Base-by-base conservation (phyloP, 2,113 vertebrate species). In the Ameiurus melas region DNA sequence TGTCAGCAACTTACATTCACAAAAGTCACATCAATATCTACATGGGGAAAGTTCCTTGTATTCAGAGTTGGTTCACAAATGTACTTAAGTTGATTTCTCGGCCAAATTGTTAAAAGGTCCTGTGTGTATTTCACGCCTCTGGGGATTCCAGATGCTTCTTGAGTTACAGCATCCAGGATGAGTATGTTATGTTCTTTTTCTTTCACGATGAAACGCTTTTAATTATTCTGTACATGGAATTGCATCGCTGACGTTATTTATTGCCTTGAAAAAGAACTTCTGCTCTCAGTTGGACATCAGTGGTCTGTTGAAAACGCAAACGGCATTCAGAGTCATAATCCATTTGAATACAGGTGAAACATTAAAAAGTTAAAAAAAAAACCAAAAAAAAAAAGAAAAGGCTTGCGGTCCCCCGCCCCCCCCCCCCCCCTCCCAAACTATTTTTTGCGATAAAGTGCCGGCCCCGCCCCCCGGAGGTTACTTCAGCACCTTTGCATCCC, bases 401-500 rank as follows among this genome's bases (percentile, higher is more conserved):
- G 90, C 90, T 91, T n/a, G n/a, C n/a, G n/a, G n/a, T n/a, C n/a
- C n/a, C n/a, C n/a, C n/a, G n/a, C n/a, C n/a, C n/a, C n/a, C n/a
- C n/a, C n/a, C n/a, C n/a, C n/a, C n/a, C n/a, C n/a, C n/a, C n/a
- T n/a, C n/a, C n/a, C n/a, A n/a, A n/a, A n/a, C n/a, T n/a, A n/a
- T n/a, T n/a, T n/a, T n/a, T n/a, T n/a, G n/a, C n/a, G n/a, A n/a
- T n/a, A n/a, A n/a, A n/a, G n/a, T n/a, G n/a, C n/a, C n/a, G n/a
- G n/a, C n/a, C n/a, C n/a, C n/a, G n/a, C n/a, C n/a, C n/a, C n/a
- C n/a, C n/a, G n/a, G 94, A 92, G 86, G 88, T 85, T 91, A 92
- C 91, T 77, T 92, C 91, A 85, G 86, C 88, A 92, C 85, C 91
- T 93, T 88, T 94, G 93, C 94, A 90, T 95, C 94, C 93, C 95